Percentiles rank a stretch among this genome's conserved stretches.
These are phyloP conservation scores for Pteropus alecto DNA, from an alignment of 2,113 vertebrate species.

Conservation along the genomic window DNA sequence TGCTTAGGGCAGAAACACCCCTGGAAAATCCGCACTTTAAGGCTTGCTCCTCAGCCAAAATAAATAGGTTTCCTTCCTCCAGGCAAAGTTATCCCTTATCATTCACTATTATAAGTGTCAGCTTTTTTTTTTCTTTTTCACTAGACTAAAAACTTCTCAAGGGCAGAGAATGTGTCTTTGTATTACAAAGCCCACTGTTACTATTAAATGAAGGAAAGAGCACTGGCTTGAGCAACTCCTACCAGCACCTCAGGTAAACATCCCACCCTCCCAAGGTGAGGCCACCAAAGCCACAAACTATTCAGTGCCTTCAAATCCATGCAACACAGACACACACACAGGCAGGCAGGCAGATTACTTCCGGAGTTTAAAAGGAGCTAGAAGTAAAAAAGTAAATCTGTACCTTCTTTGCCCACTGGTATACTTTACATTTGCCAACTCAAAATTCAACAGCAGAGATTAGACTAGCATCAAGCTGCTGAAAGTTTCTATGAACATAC, in stretches of 20 bases:
- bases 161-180: constrained; percentile 1
- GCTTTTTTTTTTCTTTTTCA: not conserved
- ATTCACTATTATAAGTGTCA: not conserved
- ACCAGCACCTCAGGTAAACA: not conserved
- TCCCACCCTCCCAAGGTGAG: not conserved
- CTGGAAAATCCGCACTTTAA: not conserved
- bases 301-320: not conserved
- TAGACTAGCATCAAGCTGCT: not conserved
- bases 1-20: not conserved
- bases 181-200: not conserved
- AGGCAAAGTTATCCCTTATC: not conserved
- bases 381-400: not conserved
- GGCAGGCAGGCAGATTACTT: not conserved
- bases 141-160: constrained; percentile 35
- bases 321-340: not conserved
- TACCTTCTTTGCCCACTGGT: not conserved
- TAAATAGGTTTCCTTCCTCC: not conserved
- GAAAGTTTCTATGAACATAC: not conserved
- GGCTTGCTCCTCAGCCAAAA: not conserved
- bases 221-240: not conserved
- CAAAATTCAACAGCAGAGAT: not conserved
- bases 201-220: not conserved
- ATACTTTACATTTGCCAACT: not conserved
- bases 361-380: not conserved
- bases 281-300: not conserved